Evolutionary conservation across 92 coral and sea anemone genomes (phyloP).

Genomic region (Parazoanthus swiftii): DNA sequence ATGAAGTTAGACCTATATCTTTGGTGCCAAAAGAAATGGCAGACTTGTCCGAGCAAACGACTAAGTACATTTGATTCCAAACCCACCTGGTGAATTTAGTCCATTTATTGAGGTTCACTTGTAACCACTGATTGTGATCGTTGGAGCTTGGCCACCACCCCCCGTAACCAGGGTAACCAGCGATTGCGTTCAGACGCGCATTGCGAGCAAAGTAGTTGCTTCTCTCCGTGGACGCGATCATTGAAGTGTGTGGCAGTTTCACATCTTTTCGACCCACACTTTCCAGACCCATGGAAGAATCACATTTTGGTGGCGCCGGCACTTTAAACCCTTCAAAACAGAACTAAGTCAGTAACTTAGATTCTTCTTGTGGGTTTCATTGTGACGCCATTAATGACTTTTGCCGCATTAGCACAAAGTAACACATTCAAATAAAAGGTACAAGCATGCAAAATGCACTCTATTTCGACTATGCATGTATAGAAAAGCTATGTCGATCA

Average conservation of each 20-base stretch:
- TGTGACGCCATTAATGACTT: no score
- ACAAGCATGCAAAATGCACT: no score
- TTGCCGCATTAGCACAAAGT: no score
- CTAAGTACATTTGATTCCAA: not conserved
- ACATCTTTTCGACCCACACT: conserved; percentile 7
- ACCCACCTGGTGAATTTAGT: conserved; percentile 25
- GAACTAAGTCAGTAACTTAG: not conserved
- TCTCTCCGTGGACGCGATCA: conserved; percentile 33
- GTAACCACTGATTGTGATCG: conserved; percentile 18
- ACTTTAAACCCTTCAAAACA: conserved; percentile 8
- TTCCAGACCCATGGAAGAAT: conserved; percentile 37
- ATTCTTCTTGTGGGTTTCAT: no score
- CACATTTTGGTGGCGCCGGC: conserved; percentile 25
- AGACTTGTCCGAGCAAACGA: not conserved
- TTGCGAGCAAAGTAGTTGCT: conserved; percentile 34
- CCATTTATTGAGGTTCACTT: conserved; percentile 36
- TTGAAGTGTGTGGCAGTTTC: conserved; percentile 16
- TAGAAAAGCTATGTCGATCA: no score
- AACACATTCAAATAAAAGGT: no score
- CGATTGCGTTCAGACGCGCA: conserved; percentile 18
- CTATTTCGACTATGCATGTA: no score
- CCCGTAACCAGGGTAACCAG: conserved; percentile 35
- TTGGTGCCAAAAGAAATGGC: no score
- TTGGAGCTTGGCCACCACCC: conserved; percentile 35
- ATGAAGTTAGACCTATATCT: no score